Evolutionary conservation across 2,113 vertebrate genomes (phyloP).

Genomic region (Scalopus aquaticus): DNA sequence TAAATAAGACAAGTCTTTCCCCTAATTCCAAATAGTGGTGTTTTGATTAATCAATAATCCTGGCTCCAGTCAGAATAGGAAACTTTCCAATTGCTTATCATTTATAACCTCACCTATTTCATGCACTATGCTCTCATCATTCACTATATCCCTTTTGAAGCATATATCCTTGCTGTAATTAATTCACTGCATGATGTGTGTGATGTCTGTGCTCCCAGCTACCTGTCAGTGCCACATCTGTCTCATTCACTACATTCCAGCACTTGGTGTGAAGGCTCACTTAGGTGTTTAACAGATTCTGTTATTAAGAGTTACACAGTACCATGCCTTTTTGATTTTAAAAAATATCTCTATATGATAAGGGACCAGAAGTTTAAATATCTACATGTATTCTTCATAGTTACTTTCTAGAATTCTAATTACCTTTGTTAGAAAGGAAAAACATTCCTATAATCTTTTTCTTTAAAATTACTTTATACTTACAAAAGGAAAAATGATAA

Average conservation of each 20-base stretch:
- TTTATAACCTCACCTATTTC: neutral
- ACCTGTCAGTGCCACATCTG: neutral
- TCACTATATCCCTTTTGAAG: neutral
- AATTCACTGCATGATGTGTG: neutral
- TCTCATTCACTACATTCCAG: neutral
- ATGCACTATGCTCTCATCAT: neutral
- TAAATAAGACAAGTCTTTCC: neutral
- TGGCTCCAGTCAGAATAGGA: neutral
- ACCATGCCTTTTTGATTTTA: neutral
- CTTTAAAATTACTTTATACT: neutral
- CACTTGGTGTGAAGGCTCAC: neutral
- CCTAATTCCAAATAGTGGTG: neutral
- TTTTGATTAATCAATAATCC: neutral
- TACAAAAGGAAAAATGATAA: neutral
- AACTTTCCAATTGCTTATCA: neutral
- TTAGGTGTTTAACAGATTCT: neutral
- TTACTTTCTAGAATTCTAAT: constrained; percentile 8
- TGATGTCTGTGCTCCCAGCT: neutral
- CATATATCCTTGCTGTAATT: neutral
- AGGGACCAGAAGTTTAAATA: neutral
- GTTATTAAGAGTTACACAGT: neutral
- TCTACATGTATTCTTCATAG: neutral
- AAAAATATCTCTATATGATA: neutral
- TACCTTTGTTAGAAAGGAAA: constrained; percentile 12
- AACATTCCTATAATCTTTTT: neutral